Percentiles rank a stretch among this genome's conserved stretches.
phyloP scores from a whole-genome alignment of 2,797 vertebrate genomes.

The Ficedula albicollis region DNA sequence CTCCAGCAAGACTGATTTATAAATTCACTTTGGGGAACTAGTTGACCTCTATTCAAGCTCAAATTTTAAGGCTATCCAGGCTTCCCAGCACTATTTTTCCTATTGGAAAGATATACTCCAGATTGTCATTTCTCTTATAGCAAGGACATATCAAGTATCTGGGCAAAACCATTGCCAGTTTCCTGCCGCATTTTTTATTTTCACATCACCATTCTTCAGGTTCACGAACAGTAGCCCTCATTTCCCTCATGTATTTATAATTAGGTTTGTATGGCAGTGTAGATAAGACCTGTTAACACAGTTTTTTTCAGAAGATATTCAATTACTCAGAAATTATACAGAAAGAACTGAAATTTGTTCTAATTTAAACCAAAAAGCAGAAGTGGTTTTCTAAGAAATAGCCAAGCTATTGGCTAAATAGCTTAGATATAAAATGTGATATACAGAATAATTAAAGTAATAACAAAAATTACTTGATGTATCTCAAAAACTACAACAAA shows the following conservation, averaged over 20 bases:
- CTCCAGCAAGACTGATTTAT: not conserved
- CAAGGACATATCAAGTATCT: not conserved
- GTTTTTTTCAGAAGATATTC: not conserved
- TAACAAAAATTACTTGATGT: not conserved
- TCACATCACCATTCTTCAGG: not conserved
- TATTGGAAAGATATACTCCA: not conserved
- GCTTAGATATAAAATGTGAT: not conserved
- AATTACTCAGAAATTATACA: not conserved
- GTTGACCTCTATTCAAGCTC: not conserved
- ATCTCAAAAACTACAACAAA: not conserved
- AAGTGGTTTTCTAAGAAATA: not conserved
- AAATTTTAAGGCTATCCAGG: not conserved
- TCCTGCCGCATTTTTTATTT: not conserved
- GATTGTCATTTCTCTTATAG: not conserved
- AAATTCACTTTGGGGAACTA: not conserved
- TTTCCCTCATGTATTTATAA: not conserved
- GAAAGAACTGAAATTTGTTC: not conserved
- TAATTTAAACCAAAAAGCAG: not conserved
- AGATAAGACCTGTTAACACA: not conserved
- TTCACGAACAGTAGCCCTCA: not conserved
- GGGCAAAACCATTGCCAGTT: not conserved
- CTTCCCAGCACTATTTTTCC: not conserved
- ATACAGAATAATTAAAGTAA: not conserved
- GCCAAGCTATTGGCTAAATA: not conserved
- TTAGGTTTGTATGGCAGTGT: not conserved